These are phyloP conservation scores for Thelaira solivaga DNA, from an alignment of 2,888 invertebrate species.

Conservation along the genomic window DNA sequence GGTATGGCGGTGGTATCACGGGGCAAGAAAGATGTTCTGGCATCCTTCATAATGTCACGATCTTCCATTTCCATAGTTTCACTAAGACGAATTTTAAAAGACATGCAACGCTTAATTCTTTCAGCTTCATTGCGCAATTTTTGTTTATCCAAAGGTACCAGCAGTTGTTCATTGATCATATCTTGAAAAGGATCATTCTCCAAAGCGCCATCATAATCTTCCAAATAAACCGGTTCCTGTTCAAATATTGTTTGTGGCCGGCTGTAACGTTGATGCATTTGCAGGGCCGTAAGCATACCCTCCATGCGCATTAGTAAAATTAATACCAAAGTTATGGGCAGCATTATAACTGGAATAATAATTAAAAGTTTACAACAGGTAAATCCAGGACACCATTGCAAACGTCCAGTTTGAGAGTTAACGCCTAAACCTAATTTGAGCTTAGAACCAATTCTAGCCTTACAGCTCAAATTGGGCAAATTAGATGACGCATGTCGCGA, in stretches of 20 bases:
- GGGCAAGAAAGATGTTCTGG: constrained; percentile 82
- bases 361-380: constrained; percentile 75
- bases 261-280: constrained; percentile 65
- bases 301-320: constrained; percentile 74
- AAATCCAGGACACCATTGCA: constrained; percentile 77
- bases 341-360: constrained; percentile 75
- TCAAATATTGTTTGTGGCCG: constrained; percentile 57
- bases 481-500: constrained; percentile 4
- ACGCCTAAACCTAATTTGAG: constrained; percentile 72
- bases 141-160: constrained; percentile 59
- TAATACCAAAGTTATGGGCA: constrained; percentile 74
- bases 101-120: constrained; percentile 70
- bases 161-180: constrained; percentile 63
- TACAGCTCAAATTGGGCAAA: constrained; percentile 5
- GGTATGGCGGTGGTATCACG: constrained; percentile 78
- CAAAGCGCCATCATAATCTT: constrained; percentile 66
- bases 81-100: constrained; percentile 70
- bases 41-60: constrained; percentile 80
- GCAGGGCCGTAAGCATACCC: constrained; percentile 72
- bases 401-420: constrained; percentile 74
- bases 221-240: constrained; percentile 54
- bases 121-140: constrained; percentile 64
- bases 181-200: constrained; percentile 62
- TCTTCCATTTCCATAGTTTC: constrained; percentile 78
- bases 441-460: constrained; percentile 50